Conservation (phyloP, 2,113 vertebrate species). For the Amphiprion percula region DNA sequence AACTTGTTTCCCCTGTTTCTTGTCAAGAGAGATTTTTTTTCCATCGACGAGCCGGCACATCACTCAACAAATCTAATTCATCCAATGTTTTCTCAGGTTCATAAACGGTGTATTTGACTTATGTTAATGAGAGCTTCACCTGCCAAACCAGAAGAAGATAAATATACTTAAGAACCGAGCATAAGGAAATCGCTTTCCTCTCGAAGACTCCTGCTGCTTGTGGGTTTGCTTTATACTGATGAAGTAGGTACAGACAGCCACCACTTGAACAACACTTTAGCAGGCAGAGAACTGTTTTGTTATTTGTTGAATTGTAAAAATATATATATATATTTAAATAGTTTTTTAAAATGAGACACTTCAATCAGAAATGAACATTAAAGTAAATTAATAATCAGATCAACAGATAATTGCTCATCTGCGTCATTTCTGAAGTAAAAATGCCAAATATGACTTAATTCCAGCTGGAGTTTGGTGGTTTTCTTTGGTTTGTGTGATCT, state of each 20-base stretch:
- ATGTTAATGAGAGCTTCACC: conserved; percentile 55
- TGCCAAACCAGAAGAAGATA: conserved; percentile 61
- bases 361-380: too few relatives aligned
- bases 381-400: too few relatives aligned
- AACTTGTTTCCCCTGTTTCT: conserved; percentile 15
- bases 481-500: too few relatives aligned
- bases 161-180: conserved; percentile 49
- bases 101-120: conserved; percentile 43
- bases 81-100: conserved; percentile 58
- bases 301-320: background rate
- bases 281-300: background rate
- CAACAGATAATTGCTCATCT: too few relatives aligned
- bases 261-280: background rate
- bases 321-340: too few relatives aligned
- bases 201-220: conserved; percentile 16
- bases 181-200: conserved; percentile 34
- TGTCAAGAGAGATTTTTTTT: conserved; percentile 18
- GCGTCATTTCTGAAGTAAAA: too few relatives aligned
- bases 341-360: too few relatives aligned
- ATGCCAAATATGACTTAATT: too few relatives aligned
- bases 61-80: conserved; percentile 48
- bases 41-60: conserved; percentile 23
- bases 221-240: background rate
- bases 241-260: background rate
- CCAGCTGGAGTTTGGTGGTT: too few relatives aligned